phyloP scores from a whole-genome alignment of 2,888 invertebrate genomes.

The Lutraria lutraria region DNA sequence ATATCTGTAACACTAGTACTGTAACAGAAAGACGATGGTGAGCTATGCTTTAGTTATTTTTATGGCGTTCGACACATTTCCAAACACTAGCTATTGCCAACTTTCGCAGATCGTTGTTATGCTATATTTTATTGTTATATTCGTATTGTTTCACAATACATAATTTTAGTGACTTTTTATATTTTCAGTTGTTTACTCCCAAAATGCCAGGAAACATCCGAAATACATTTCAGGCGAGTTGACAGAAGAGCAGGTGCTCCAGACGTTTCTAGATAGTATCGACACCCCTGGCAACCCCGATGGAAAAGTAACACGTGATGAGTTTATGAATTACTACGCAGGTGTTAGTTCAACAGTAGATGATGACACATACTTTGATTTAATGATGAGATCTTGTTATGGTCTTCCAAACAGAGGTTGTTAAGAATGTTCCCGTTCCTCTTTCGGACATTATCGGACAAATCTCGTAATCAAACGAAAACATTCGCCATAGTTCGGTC shows the following conservation, averaged over 20 bases:
- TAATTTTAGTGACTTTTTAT: slow-evolving; percentile 19
- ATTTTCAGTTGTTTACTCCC: slow-evolving; percentile 82
- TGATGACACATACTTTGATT: slow-evolving; percentile 83
- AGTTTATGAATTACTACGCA: slow-evolving; percentile 84
- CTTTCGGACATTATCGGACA: background rate
- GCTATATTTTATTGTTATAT: no score
- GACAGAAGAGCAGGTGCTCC: slow-evolving; percentile 82
- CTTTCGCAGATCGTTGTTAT: no score
- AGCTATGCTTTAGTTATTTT: no score
- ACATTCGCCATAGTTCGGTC: no score
- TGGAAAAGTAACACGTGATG: slow-evolving; percentile 83
- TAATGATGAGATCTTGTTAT: slow-evolving; percentile 82
- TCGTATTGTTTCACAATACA: no score
- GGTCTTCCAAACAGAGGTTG: slow-evolving; percentile 74
- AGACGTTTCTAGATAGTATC: slow-evolving; percentile 82
- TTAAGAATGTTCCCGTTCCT: background rate
- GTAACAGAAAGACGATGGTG: no score
- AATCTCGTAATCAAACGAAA: background rate
- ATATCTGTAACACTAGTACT: no score
- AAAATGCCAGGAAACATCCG: slow-evolving; percentile 82
- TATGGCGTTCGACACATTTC: no score
- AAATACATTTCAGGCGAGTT: slow-evolving; percentile 83
- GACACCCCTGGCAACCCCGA: slow-evolving; percentile 84
- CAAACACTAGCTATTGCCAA: no score
- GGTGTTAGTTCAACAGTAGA: slow-evolving; percentile 83